Percentiles rank a stretch among this genome's conserved stretches.
These are phyloP conservation scores for Trigoniulus corallinus DNA, from an alignment of 1,140 invertebrate genomes.

Conservation along the genomic window DNA sequence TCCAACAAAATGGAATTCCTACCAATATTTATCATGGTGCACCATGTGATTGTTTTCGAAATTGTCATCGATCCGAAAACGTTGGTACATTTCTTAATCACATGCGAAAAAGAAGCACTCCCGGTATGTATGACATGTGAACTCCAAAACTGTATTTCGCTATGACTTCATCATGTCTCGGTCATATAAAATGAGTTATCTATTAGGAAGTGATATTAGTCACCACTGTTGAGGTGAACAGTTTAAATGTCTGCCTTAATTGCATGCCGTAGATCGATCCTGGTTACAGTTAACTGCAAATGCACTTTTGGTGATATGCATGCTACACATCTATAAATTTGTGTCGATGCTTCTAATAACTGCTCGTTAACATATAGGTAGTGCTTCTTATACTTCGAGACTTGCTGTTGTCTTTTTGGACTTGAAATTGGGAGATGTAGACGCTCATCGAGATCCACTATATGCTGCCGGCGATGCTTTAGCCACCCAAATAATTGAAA, in stretches of 20 bases:
- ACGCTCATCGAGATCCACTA: background rate
- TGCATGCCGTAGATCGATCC: no score
- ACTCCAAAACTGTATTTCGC: background rate
- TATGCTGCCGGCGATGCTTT: background rate
- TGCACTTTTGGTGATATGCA: no score
- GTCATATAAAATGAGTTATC: no score
- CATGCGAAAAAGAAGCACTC: background rate
- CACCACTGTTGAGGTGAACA: no score
- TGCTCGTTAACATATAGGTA: background rate
- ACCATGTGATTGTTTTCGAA: conserved; percentile 12
- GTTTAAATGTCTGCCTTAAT: no score
- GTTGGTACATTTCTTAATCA: background rate
- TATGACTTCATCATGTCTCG: no score
- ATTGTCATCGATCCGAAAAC: conserved; percentile 2
- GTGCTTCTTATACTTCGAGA: background rate
- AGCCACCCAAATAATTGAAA: background rate
- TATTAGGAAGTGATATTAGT: no score
- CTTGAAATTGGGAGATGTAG: conserved; percentile 1
- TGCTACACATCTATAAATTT: no score
- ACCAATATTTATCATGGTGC: conserved; percentile 10
- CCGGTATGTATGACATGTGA: conserved; percentile 3
- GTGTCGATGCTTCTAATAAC: no score
- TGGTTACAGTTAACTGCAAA: no score
- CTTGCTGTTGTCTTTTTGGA: background rate
- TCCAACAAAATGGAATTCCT: conserved; percentile 8